Evolutionary conservation across 2,113 vertebrate species (phyloP), one percentile per base, ranked within the genome.

Genomic region (Cyphomyrus plagiostoma): DNA sequence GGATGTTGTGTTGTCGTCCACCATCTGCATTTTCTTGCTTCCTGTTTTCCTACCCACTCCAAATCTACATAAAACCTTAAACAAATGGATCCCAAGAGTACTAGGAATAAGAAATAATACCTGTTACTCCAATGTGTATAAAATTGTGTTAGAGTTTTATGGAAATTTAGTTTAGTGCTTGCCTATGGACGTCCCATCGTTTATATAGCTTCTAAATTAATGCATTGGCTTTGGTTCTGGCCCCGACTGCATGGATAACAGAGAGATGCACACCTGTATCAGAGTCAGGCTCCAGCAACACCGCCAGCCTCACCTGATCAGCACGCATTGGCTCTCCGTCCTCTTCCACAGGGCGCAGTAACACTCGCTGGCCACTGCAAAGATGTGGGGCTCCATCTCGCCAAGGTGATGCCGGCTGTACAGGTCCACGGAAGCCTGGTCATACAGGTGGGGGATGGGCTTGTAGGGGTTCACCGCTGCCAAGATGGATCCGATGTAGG

Each of bases 381-480:
- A 99, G 95, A 99, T 97, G 91, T 99, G 98, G 1, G 98, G 98
- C 0, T 97, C 90, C 0, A 98, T 97, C 91, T 99, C 97, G 0
- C 98, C 98, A 85, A 99, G 95, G 93, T 97, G 97, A 92, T 96
- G 94, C 11, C 83, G 92, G 93, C 97, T 97, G 95, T 99, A 99
- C 0, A 6, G 92, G 89, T 98, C 97, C 94, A 99, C 19, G 0
- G 95, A 88, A 0, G 93, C 6, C 0, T 19, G 23, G 58, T 98
- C 97, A 0, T 99, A 99, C 83, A 99, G 95, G 9, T 96, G 97
- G 0, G 96, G 89, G 26, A 99, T 96, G 49, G 92, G 91, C 95
- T 97, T 97, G 95, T 99, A 99, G 0, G 98, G 98, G 93, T 99
- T 99, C 90, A 99, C 97, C 0, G 98, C 97, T 13, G 97, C 97